Conservation (phyloP, 2,888 invertebrate species). For the Metopia argyrocephala region DNA sequence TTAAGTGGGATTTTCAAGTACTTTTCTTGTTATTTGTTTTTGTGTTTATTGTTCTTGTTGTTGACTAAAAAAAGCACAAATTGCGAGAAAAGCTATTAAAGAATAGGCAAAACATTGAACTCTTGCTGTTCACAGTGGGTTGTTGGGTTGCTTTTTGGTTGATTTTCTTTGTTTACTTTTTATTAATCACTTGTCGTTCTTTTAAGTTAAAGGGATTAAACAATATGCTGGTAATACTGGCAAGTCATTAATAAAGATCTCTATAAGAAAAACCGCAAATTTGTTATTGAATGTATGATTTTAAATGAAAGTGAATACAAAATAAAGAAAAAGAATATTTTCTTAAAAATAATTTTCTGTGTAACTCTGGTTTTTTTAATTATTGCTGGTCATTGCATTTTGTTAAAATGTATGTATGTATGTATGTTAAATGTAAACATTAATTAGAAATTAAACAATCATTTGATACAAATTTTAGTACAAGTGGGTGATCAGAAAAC, state of each 20-base stretch:
- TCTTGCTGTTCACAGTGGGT: not conserved
- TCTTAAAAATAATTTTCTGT: too few relatives aligned
- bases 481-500: too few relatives aligned
- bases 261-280: not conserved
- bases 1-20: slow-evolving; percentile 44
- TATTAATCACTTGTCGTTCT: not conserved
- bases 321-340: too few relatives aligned
- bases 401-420: too few relatives aligned
- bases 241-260: not conserved
- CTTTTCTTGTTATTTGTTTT: not conserved
- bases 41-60: not conserved
- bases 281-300: not conserved
- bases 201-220: not conserved
- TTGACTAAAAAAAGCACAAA: not conserved
- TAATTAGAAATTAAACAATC: too few relatives aligned
- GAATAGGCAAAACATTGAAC: slow-evolving; percentile 17
- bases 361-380: too few relatives aligned
- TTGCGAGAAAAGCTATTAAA: not conserved
- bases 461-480: too few relatives aligned
- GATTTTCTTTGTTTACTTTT: slow-evolving; percentile 6
- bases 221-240: not conserved
- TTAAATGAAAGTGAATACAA: too few relatives aligned
- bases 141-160: not conserved
- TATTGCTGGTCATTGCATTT: too few relatives aligned
- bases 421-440: too few relatives aligned